Base-by-base conservation (phyloP, 2,113 vertebrate genomes). In the Eublepharis macularius region DNA sequence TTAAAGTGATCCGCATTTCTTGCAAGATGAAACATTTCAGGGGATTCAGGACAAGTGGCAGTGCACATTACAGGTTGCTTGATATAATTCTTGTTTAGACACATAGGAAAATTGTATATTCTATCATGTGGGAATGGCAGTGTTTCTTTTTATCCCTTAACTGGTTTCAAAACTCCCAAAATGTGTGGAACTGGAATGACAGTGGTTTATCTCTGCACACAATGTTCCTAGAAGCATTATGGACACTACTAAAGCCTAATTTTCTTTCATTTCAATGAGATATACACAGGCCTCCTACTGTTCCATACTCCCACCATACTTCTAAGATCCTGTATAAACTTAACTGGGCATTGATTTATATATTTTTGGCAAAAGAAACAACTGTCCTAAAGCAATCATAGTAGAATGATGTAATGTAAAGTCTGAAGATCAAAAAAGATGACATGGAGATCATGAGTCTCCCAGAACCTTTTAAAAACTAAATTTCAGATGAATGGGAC, bases 261-360 rank as follows among this genome's bases (percentile, higher is more conserved):
- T 34, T 82, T 69, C 8, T 13, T 29, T 81, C 34, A 34, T 17
- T 82, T 72, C 47, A 41, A 16, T 54, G 43, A 57, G 21, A 54
- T 26, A 32, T 57, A 10, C 14, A 13, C 65, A 69, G 11, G 9
- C 45, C 32, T 51, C 41, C 45, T 51, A 49, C 45, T 21, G 29
- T 63, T 60, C 57, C 21, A 60, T 60, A 24, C 21, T 60, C 60
- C 26, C 60, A 63, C 60, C 26, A 88, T 32, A 12, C 10, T n/a
- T 41, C 68, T 41, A 43, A 63, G 70, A 19, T 81, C 32, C 51
- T 6, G 83, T 47, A 85, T 49, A 26, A 80, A 90, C 86, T 86
- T 72, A 83, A 90, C 80, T 79, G 86, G 63, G 81, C 82, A 88
- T 86, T 81, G 51, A 47, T 80, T 87, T 72, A 43, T 80, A 57